Conservation (phyloP, 2,888 invertebrate genomes). For the Koerneria pararmatus region DNA sequence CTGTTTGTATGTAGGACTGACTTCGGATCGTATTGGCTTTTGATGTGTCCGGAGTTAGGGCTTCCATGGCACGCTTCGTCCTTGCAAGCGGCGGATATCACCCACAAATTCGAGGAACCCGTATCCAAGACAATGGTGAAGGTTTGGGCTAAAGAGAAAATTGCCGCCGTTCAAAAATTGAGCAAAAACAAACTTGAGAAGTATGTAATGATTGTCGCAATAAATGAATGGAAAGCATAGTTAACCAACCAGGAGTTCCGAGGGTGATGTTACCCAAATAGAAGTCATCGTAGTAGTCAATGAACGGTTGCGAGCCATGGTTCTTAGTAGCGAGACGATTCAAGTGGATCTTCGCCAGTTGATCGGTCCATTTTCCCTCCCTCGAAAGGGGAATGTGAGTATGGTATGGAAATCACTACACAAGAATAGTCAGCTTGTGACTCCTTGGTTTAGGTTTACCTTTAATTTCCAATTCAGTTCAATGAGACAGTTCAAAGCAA, state of each 20-base stretch:
- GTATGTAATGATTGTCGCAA: no score
- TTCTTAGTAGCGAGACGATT: constrained; percentile 17
- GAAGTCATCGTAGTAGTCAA: constrained; percentile 53
- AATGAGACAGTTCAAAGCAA: no score
- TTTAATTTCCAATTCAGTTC: no score
- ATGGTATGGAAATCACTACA: no score
- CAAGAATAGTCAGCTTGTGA: no score
- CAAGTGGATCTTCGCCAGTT: constrained; percentile 26
- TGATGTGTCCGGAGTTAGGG: constrained; percentile 21
- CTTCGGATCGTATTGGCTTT: constrained; percentile 21
- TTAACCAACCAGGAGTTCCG: constrained; percentile 40
- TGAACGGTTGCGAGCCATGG: constrained; percentile 41
- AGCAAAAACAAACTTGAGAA: constrained; percentile 12
- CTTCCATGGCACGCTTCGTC: constrained; percentile 25
- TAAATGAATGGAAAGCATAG: neutral
- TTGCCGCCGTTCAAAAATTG: neutral
- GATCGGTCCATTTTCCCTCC: constrained; percentile 25
- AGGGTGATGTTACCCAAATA: constrained; percentile 53
- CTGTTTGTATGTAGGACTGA: no score
- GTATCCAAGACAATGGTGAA: constrained; percentile 49
- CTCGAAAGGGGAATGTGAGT: constrained; percentile 16
- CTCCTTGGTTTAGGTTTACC: no score
- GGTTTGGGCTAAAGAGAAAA: constrained; percentile 30
- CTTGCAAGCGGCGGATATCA: constrained; percentile 46
- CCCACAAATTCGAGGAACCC: constrained; percentile 52